phyloP scores from a whole-genome alignment of 2,888 invertebrate species.

The Melolontha melolontha region DNA sequence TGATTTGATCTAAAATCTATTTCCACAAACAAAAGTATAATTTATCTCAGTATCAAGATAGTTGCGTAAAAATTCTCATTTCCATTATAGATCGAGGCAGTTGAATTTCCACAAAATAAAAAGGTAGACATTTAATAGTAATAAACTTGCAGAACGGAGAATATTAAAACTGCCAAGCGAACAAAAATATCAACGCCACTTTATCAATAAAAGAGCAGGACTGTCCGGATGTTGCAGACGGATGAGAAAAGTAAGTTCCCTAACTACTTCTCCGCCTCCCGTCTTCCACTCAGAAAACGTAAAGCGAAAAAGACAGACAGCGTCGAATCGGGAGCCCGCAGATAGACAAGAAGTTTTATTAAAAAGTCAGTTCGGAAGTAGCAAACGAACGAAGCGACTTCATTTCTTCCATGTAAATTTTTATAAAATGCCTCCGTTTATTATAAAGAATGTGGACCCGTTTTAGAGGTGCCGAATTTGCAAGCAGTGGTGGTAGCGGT shows the following conservation, averaged over 20 bases:
- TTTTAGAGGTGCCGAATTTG: neutral
- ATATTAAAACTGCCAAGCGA: slow-evolving; percentile 40
- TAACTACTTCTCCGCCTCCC: neutral
- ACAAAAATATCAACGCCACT: slow-evolving; percentile 36
- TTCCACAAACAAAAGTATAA: too few species aligned
- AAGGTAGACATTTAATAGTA: slow-evolving; percentile 12
- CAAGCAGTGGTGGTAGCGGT: neutral
- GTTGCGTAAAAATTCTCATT: too few species aligned
- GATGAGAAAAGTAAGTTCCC: slow-evolving; percentile 20
- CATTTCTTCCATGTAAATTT: slow-evolving; percentile 31
- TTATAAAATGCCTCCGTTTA: slow-evolving; percentile 36
- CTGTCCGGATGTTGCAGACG: slow-evolving; percentile 13
- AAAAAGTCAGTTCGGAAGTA: slow-evolving; percentile 33
- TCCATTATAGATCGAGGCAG: too few species aligned
- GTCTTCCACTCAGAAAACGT: slow-evolving; percentile 4
- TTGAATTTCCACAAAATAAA: too few species aligned
- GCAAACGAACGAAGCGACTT: slow-evolving; percentile 14
- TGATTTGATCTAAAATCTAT: too few species aligned
- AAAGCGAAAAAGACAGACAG: slow-evolving; percentile 34
- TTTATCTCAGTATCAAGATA: too few species aligned
- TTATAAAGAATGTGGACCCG: slow-evolving; percentile 1
- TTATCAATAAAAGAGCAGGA: slow-evolving; percentile 28
- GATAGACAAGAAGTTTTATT: slow-evolving; percentile 41
- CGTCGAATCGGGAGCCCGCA: slow-evolving; percentile 14
- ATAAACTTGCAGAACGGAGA: slow-evolving; percentile 33